These are phyloP conservation scores for Pseudomyrmex concolor DNA, from an alignment of 1,140 invertebrate species.

Conservation along the genomic window DNA sequence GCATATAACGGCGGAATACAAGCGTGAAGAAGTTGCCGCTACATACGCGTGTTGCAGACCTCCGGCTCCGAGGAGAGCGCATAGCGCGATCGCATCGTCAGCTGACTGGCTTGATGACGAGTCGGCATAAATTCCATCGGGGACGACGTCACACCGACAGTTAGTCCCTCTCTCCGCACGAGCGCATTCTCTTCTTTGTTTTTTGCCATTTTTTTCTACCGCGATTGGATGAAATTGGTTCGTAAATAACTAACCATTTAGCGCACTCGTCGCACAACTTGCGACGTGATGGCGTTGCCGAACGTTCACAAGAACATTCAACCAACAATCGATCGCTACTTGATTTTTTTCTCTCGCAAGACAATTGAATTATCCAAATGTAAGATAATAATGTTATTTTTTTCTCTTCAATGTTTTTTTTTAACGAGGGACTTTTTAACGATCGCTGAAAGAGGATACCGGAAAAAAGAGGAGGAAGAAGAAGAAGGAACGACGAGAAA, in stretches of 20 bases:
- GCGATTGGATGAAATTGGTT: background rate
- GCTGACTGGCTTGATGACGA: conserved; percentile 53
- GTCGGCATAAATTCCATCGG: conserved; percentile 50
- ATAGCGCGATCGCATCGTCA: conserved; percentile 51
- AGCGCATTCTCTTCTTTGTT: background rate
- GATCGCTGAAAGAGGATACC: conserved; percentile 5
- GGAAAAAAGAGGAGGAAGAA: conserved; percentile 34
- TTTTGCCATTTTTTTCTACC: background rate
- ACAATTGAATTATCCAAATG: no score
- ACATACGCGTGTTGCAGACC: background rate
- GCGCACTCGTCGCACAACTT: background rate
- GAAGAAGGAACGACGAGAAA: conserved; percentile 58
- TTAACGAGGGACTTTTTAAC: background rate
- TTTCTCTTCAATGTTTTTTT: conserved; percentile 2
- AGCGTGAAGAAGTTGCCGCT: conserved; percentile 9
- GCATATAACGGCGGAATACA: conserved; percentile 5
- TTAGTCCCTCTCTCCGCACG: conserved; percentile 17
- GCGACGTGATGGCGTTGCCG: background rate
- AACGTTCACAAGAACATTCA: no score
- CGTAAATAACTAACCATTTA: conserved; percentile 2
- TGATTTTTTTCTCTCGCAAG: no score
- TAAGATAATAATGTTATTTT: no score
- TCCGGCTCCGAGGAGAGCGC: background rate
- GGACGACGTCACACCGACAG: conserved; percentile 30
- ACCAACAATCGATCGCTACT: no score